Base-by-base conservation (phyloP, 2,888 invertebrate species). In the Acleris sparsana region DNA sequence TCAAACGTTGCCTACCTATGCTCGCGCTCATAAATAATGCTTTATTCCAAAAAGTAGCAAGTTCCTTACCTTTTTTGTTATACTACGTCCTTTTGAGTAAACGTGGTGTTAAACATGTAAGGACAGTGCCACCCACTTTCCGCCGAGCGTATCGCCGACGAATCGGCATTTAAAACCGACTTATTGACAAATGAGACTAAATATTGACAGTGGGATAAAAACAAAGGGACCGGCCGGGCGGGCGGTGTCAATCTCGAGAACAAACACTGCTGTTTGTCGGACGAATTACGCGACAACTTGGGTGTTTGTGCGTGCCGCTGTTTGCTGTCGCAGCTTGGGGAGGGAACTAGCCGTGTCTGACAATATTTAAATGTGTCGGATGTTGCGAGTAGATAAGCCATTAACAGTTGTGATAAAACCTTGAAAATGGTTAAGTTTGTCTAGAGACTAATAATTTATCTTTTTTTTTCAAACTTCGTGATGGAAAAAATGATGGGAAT, bases 271-370 rank as follows among this genome's bases (percentile, higher is more conserved):
- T 91, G 86, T 92, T 92, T 91, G 89, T 84, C 82, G 79, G 87
- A 89, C 86, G 88, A 89, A 90, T 91, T 89, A 92, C 86, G 84
- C 87, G 89, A 89, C 89, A 89, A 85, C 79, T 86, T 85, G 82
- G 80, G 82, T 82, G 83, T 82, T 79, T 78, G 66, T 82, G 83
- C 82, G 79, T 78, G 66, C 72, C 78, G 74, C 74, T 86, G 84
- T 85, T 87, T 84, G 78, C 81, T 78, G 76, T 73, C 73, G 71
- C 71, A 70, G 75, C 75, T 20, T 63, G 43, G 58, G 58, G 65
- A 65, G 62, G 57, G 62, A 62, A 44, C 61, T 52, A 53, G 39
- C 53, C 25, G 44, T 43, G 25, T 43, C 22, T 43, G 52, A 49
- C 20, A 61, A 52, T 52, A 44, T 52, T 43, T 18, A 20, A 60